A percentile compares a stretch with the other conserved stretches of the same genome.
Evolutionary conservation across 2,888 invertebrate species (phyloP).

Genomic region (Hirtodrosophila cameraria): DNA sequence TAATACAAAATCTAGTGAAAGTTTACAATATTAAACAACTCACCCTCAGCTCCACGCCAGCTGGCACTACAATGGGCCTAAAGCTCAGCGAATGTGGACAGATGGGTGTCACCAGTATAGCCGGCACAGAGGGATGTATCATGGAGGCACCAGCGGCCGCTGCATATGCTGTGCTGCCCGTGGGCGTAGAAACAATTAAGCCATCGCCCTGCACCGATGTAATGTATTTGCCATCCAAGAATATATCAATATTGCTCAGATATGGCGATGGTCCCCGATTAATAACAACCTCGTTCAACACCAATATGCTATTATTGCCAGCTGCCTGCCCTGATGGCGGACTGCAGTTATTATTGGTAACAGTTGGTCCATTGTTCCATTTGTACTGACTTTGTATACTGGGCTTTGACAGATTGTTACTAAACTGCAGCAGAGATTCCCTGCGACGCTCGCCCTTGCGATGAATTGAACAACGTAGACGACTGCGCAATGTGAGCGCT

Average conservation of each 20-base stretch:
- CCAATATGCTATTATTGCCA: conserved; percentile 84
- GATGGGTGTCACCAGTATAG: conserved; percentile 98
- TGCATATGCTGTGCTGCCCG: conserved; percentile 97
- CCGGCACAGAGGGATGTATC: conserved; percentile 99
- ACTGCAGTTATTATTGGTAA: conserved; percentile 47
- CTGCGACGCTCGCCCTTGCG: conserved; percentile 85
- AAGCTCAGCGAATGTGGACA: conserved; percentile 99
- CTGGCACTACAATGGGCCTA: conserved; percentile 98
- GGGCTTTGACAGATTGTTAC: conserved; percentile 30
- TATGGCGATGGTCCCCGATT: conserved; percentile 97
- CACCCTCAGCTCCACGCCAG: conserved; percentile 96
- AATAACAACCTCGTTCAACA: conserved; percentile 97
- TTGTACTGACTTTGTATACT: conserved; percentile 31
- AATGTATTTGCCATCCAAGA: conserved; percentile 96
- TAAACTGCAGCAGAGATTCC: conserved; percentile 50
- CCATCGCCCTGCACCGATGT: conserved; percentile 97
- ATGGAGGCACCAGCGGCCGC: conserved; percentile 98
- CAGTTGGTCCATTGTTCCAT: conserved; percentile 2
- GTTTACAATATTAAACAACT: conserved; percentile 86
- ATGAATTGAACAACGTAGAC: conserved; percentile 95
- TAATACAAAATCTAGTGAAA: conserved; percentile 85
- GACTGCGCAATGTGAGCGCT: conserved; percentile 94
- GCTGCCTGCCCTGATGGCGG: neutral
- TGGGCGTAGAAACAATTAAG: conserved; percentile 97
- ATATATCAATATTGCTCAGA: conserved; percentile 97